Base-by-base conservation (phyloP, 2,888 invertebrate genomes). In the Conomelus anceps region DNA sequence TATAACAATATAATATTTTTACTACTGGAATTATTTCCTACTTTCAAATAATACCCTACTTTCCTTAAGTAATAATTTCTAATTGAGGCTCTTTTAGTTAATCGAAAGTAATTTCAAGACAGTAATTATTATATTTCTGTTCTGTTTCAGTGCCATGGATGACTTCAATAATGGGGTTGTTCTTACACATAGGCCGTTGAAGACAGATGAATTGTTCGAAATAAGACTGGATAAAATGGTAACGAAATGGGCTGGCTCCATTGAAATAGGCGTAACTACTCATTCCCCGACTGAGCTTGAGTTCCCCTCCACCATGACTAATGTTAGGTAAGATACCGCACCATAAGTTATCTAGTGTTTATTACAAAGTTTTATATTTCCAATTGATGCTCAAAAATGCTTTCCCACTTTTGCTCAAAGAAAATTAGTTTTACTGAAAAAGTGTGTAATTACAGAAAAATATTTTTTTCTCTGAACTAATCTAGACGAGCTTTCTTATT, bases 91-190 rank as follows among this genome's bases (percentile, higher is more conserved):
- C 1, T n/a, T 23, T 85, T 23, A 4, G 9, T 23, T 20, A 13
- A 11, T 6, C 85, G 87, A 22, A 87, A 26, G 17, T 24, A 87
- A 87, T 63, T 34, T 6, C 22, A 84, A 29, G 23, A n/a, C n/a
- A n/a, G n/a, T n/a, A n/a, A 85, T 88, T 7, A 23, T 24, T 23
- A 23, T 17, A 23, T 88, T 24, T 22, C 34, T 4, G 11, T 85
- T 89, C 90, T 89, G 88, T 90, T 94, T 22, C 92, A 97, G 97
- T 93, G 98, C 98, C 91, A 96, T 97, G 91, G 98, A 98, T 93
- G 97, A 97, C 94, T 98, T 98, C 93, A 98, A 98, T 93, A 98
- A 98, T 93, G 98, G 98, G 23, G 97, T 98, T 26, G 98, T 98
- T 88, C 95, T 98, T 92, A 98, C 98, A 0, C 96, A 96, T 91